These are phyloP conservation scores for Thripadectes ignobilis DNA, from an alignment of 2,797 vertebrate species.

Conservation along the genomic window DNA sequence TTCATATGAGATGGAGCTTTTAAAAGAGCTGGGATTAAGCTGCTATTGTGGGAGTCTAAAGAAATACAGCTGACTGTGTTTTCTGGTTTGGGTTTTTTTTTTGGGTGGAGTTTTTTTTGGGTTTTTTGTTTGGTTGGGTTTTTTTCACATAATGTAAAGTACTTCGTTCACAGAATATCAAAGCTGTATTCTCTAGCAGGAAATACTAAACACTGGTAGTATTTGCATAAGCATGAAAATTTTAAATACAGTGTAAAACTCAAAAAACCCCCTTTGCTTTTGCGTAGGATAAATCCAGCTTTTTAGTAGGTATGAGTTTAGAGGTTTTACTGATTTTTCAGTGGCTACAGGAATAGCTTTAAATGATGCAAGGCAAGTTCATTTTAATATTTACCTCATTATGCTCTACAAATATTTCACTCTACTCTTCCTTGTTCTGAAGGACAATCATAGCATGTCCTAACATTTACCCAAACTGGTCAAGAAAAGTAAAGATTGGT, in stretches of 20 bases:
- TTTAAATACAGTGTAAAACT: slow-evolving; percentile 5
- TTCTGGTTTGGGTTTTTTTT: background rate
- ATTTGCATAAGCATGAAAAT: slow-evolving; percentile 17
- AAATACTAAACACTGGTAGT: background rate
- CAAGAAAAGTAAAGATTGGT: background rate
- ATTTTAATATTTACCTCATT: slow-evolving; percentile 45
- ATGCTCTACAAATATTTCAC: background rate
- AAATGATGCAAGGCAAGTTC: slow-evolving; percentile 9
- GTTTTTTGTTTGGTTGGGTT: background rate
- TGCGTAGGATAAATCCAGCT: slow-evolving; percentile 6
- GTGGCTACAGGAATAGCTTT: background rate
- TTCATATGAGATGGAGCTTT: slow-evolving; percentile 14
- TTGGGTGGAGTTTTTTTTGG: background rate
- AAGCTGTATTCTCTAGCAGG: slow-evolving; percentile 14
- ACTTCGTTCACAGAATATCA: slow-evolving; percentile 31
- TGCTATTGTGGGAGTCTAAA: slow-evolving; percentile 7
- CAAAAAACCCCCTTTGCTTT: background rate
- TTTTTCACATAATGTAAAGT: slow-evolving; percentile 27
- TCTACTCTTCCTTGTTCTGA: background rate
- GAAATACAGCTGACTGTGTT: slow-evolving; percentile 44
- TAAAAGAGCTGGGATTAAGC: slow-evolving; percentile 48
- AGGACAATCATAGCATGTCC: background rate
- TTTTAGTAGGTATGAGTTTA: background rate
- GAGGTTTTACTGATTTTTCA: slow-evolving; percentile 15
- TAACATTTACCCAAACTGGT: background rate